These are phyloP conservation scores for Trididemnum clinides DNA, from an alignment of 23 tunicate genomes.

Conservation along the genomic window DNA sequence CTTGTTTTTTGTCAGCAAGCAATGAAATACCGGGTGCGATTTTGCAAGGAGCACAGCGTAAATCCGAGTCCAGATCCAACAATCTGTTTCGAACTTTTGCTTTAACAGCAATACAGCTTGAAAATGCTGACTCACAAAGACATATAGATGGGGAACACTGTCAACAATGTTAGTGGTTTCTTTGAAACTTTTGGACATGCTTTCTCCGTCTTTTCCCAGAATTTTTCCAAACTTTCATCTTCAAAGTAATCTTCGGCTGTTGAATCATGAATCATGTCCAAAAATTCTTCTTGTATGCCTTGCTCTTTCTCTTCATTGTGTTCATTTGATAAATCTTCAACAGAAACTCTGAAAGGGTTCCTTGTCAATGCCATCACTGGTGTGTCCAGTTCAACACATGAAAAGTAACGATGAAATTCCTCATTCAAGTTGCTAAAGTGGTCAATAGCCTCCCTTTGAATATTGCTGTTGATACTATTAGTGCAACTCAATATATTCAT, in stretches of 20 bases:
- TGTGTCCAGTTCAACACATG: conserved; percentile 52
- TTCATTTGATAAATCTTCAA: conserved; percentile 27
- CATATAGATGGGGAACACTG: neutral
- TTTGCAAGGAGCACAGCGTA: neutral
- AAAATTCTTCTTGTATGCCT: conserved; percentile 22
- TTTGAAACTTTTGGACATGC: conserved; percentile 5
- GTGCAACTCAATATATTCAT: conserved; percentile 35
- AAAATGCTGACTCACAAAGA: conserved; percentile 12
- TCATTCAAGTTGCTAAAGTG: conserved; percentile 35
- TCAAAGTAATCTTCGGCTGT: neutral
- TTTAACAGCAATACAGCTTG: neutral
- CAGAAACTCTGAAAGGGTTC: conserved; percentile 62
- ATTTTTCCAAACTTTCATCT: conserved; percentile 4
- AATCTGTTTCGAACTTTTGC: neutral
- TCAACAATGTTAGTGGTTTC: neutral
- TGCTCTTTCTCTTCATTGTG: neutral
- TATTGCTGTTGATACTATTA: conserved; percentile 19
- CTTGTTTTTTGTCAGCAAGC: too few relatives aligned
- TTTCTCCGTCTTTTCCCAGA: neutral
- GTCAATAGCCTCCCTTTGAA: conserved; percentile 38
- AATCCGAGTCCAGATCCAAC: neutral
- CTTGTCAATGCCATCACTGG: conserved; percentile 39
- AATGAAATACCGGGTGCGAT: neutral
- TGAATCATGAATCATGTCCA: conserved; percentile 4
- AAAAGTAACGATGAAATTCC: conserved; percentile 64